phyloP scores from a whole-genome alignment of 2,888 invertebrate species.

The Pollenia amentaria region DNA sequence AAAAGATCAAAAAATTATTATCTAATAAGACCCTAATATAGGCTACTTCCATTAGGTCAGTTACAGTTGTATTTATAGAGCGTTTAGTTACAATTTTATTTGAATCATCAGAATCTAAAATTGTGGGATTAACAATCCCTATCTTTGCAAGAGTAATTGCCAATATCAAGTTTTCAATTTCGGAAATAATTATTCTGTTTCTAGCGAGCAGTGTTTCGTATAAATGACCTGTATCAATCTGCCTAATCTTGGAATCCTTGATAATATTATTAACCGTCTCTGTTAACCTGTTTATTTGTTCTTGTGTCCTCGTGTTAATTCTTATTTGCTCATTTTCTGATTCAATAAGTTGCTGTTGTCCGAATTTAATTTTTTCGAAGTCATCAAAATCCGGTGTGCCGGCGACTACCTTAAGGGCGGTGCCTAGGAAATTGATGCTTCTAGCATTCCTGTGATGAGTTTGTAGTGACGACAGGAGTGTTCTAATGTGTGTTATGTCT shows the following conservation, averaged over 20 bases:
- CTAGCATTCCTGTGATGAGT: too few relatives aligned
- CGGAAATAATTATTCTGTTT: constrained; percentile 68
- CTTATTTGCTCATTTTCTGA: constrained; percentile 42
- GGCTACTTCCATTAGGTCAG: constrained; percentile 69
- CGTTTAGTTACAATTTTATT: constrained; percentile 62
- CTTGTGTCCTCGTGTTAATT: constrained; percentile 54
- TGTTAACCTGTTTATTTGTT: constrained; percentile 36
- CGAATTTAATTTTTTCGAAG: too few relatives aligned
- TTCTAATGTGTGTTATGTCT: too few relatives aligned
- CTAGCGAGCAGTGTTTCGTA: constrained; percentile 65
- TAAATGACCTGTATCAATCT: constrained; percentile 55
- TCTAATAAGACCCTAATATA: constrained; percentile 62
- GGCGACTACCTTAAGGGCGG: too few relatives aligned
- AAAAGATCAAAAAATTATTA: constrained; percentile 45
- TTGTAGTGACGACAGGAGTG: too few relatives aligned
- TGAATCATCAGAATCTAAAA: constrained; percentile 67
- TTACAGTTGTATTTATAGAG: constrained; percentile 56
- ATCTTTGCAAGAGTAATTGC: constrained; percentile 64
- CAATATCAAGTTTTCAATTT: constrained; percentile 65
- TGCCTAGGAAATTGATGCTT: too few relatives aligned
- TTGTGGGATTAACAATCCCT: constrained; percentile 58
- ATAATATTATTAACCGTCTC: background rate
- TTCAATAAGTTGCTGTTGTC: constrained; percentile 18
- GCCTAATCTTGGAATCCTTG: constrained; percentile 7
- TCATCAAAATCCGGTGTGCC: too few relatives aligned